Percentiles rank a stretch among this genome's conserved stretches.
These are phyloP conservation scores for Arnoldichthys spilopterus DNA, from an alignment of 2,797 vertebrate species.

Conservation along the genomic window DNA sequence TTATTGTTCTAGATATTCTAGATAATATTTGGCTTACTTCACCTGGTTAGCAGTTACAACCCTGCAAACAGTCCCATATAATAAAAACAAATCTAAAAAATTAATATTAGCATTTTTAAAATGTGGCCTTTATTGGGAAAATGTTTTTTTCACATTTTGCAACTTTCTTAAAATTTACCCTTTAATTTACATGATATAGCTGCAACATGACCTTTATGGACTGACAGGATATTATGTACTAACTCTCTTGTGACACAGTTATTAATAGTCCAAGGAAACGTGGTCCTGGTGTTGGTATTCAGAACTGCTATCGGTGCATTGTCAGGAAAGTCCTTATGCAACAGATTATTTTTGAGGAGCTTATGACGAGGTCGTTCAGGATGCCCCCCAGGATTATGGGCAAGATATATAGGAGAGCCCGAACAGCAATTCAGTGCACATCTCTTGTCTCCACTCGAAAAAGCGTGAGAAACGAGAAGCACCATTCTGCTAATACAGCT, in stretches of 20 bases:
- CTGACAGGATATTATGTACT: not conserved
- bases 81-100: no score
- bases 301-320: conserved; percentile 2
- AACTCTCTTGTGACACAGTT: not conserved
- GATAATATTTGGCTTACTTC: no score
- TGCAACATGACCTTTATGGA: not conserved
- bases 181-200: no score
- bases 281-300: not conserved
- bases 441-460: not conserved
- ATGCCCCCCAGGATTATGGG: conserved; percentile 37
- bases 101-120: no score
- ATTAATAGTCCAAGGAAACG: not conserved
- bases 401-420: not conserved
- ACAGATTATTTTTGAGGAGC: conserved; percentile 43
- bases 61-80: no score
- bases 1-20: no score
- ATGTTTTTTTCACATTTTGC: no score
- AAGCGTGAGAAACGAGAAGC: not conserved
- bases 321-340: conserved; percentile 4
- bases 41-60: no score
- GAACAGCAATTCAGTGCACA: not conserved
- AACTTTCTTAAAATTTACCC: no score
- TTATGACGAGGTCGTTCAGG: conserved; percentile 29
- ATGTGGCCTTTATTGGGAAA: no score
- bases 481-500: not conserved